Conservation (phyloP, 2,797 vertebrate genomes). For the Garrulus glandarius region DNA sequence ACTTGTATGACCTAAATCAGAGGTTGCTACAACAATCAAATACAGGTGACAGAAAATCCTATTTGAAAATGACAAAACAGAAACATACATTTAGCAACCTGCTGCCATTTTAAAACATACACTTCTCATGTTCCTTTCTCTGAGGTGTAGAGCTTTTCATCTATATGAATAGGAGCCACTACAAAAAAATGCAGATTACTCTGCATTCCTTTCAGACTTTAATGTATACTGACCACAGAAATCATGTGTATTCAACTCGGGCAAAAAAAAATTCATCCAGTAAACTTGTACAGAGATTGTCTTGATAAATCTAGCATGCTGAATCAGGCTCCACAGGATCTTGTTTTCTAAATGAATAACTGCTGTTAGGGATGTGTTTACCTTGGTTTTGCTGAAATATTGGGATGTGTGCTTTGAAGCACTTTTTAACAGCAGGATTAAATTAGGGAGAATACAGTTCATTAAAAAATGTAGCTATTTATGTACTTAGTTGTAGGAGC, state of each 20-base stretch:
- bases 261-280: background rate
- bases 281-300: background rate
- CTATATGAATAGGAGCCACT: background rate
- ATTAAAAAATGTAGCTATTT: background rate
- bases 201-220: background rate
- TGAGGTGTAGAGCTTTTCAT: background rate
- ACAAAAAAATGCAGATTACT: background rate
- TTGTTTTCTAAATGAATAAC: background rate
- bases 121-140: background rate
- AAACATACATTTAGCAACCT: background rate
- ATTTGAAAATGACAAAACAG: background rate
- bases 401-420: background rate
- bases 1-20: background rate
- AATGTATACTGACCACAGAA: background rate
- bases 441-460: background rate
- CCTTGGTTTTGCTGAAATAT: background rate
- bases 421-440: background rate
- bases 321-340: background rate
- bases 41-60: background rate
- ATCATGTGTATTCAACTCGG: accelerated
- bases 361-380: background rate
- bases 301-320: background rate
- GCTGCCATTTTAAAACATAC: background rate
- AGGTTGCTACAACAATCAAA: background rate
- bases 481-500: background rate